Evolutionary conservation across 2,797 vertebrate species (phyloP).

Genomic region (Orientallactaga sibirica): DNA sequence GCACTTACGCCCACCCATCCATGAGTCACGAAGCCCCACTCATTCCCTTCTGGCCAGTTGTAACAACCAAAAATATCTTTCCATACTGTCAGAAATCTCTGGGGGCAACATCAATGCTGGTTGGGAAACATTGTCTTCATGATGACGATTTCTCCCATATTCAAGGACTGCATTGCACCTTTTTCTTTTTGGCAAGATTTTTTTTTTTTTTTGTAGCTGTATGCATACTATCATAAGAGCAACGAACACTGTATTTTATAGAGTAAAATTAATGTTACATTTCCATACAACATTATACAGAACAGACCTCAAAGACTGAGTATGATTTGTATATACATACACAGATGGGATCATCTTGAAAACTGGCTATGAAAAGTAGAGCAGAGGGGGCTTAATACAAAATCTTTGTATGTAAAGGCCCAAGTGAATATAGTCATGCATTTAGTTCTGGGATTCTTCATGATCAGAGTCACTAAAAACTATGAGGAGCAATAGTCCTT

Average conservation of each 20-base stretch:
- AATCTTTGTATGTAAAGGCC: constrained; percentile 19
- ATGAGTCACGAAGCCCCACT: no score
- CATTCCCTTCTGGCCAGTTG: no score
- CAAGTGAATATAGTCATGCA: not conserved
- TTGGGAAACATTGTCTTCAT: no score
- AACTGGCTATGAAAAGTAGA: not conserved
- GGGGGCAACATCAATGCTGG: no score
- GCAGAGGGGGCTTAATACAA: not conserved
- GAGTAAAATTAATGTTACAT: not conserved
- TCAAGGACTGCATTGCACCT: no score
- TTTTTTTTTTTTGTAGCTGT: not conserved
- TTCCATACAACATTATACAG: not conserved
- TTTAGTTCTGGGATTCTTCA: not conserved
- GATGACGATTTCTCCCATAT: no score
- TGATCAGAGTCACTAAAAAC: not conserved
- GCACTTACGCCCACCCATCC: no score
- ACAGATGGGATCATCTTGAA: not conserved
- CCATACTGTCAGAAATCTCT: no score
- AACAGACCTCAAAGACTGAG: not conserved
- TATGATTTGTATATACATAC: not conserved
- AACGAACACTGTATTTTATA: not conserved
- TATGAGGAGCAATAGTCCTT: not conserved
- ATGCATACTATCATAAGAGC: not conserved
- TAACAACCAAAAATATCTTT: no score
- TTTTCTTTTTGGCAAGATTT: no score